Percentiles rank a stretch among this genome's conserved stretches.
Evolutionary conservation across 2,888 invertebrate species (phyloP).

Genomic region (Cryptophagus acutangulus): DNA sequence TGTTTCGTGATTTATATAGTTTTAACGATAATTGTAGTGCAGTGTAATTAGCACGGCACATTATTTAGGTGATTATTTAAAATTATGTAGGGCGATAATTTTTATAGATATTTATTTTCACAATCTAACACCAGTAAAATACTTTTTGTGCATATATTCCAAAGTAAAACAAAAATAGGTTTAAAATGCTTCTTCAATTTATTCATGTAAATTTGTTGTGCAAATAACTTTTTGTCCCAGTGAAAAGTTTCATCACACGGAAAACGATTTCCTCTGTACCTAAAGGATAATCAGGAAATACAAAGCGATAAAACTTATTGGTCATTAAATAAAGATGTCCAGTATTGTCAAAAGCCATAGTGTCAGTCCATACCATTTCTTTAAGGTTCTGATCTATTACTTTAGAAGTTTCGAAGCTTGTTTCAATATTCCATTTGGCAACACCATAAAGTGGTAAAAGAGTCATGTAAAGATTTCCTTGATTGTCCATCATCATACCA

Average conservation of each 20-base stretch:
- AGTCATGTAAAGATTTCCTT: slow-evolving; percentile 62
- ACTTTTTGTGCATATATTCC: too few species aligned
- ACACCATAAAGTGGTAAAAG: slow-evolving; percentile 62
- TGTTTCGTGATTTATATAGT: too few species aligned
- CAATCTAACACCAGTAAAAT: too few species aligned
- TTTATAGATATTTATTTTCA: too few species aligned
- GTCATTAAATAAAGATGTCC: slow-evolving; percentile 63
- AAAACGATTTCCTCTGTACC: background rate
- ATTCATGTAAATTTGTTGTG: slow-evolving; percentile 9
- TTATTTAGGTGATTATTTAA: too few species aligned
- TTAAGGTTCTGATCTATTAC: slow-evolving; percentile 54
- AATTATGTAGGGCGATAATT: too few species aligned
- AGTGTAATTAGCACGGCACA: too few species aligned
- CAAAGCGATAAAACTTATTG: slow-evolving; percentile 43
- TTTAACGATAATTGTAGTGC: too few species aligned
- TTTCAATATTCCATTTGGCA: slow-evolving; percentile 61
- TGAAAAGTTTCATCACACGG: slow-evolving; percentile 6
- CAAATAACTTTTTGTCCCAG: slow-evolving; percentile 33
- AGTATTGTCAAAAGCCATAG: slow-evolving; percentile 59
- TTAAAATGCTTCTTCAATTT: slow-evolving; percentile 29
- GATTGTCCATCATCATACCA: slow-evolving; percentile 61
- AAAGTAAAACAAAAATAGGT: too few species aligned
- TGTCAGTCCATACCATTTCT: slow-evolving; percentile 64
- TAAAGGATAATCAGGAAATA: slow-evolving; percentile 14
- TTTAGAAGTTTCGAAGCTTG: slow-evolving; percentile 49